Percentiles rank a stretch among this genome's conserved stretches.
Evolutionary conservation across 2,797 vertebrate species (phyloP).

Genomic region (Philypnodon macrostomus): DNA sequence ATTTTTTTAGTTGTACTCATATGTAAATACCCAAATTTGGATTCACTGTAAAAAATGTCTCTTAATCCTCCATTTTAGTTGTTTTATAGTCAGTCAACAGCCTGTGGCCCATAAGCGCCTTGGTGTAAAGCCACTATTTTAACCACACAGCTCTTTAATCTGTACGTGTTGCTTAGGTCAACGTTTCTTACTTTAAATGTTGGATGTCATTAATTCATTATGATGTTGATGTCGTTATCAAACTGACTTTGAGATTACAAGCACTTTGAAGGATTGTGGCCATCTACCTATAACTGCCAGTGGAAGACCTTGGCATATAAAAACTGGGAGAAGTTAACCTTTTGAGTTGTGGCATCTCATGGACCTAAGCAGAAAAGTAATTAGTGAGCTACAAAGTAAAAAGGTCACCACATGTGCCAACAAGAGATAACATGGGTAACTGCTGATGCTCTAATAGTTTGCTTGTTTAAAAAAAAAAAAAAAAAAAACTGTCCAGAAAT

Average conservation of each 20-base stretch:
- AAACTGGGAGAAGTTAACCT: conserved; percentile 70
- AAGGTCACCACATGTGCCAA: conserved; percentile 69
- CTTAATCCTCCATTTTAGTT: conserved; percentile 66
- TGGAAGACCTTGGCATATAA: conserved; percentile 56
- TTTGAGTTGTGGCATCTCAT: conserved; percentile 61
- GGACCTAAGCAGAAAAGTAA: conserved; percentile 70
- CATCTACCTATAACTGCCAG: conserved; percentile 27
- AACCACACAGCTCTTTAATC: conserved; percentile 12
- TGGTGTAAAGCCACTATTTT: conserved; percentile 36
- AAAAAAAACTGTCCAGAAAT: too few species aligned
- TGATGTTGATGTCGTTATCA: conserved; percentile 29
- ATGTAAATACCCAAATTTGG: conserved; percentile 20
- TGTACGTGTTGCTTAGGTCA: conserved; percentile 23
- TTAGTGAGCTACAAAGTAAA: conserved; percentile 62
- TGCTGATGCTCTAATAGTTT: conserved; percentile 35
- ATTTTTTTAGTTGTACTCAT: conserved; percentile 58
- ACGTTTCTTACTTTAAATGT: conserved; percentile 23
- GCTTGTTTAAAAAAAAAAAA: too few species aligned
- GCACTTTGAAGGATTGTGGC: conserved; percentile 49
- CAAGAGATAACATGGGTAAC: conserved; percentile 56
- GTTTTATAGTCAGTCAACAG: conserved; percentile 53
- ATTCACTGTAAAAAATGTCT: conserved; percentile 45
- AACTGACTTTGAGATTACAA: conserved; percentile 28
- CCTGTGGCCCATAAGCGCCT: conserved; percentile 16
- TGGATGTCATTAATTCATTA: conserved; percentile 19